Conservation (phyloP, 2,888 invertebrate species). For the Tuta absoluta region DNA sequence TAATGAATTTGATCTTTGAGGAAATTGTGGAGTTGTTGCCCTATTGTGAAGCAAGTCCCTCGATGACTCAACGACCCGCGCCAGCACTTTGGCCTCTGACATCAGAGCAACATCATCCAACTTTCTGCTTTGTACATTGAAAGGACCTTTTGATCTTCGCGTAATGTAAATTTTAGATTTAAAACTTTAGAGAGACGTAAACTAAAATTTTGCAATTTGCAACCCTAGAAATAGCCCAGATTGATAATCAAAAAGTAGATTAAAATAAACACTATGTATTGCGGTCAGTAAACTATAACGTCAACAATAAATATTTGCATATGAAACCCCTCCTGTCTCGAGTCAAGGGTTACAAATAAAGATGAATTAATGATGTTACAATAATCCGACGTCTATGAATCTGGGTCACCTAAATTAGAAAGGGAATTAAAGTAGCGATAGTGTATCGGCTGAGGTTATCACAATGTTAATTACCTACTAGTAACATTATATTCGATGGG, state of each 20-base stretch:
- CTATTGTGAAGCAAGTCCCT: neutral
- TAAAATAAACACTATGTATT: neutral
- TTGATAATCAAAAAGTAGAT: neutral
- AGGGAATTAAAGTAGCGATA: slow-evolving; percentile 63
- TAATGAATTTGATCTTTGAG: neutral
- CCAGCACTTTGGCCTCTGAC: slow-evolving; percentile 16
- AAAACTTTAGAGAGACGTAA: no score
- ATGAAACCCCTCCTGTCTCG: neutral
- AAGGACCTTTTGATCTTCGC: slow-evolving; percentile 7
- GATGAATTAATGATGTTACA: slow-evolving; percentile 9
- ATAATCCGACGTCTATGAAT: slow-evolving; percentile 42
- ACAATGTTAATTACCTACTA: slow-evolving; percentile 51
- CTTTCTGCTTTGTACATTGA: slow-evolving; percentile 1
- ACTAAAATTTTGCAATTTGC: no score
- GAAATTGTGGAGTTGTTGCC: neutral
- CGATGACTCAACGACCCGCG: slow-evolving; percentile 7
- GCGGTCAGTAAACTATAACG: slow-evolving; percentile 8
- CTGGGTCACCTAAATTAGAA: slow-evolving; percentile 69
- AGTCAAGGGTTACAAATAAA: slow-evolving; percentile 20
- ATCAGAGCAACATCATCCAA: neutral
- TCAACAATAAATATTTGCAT: slow-evolving; percentile 17
- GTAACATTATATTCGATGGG: slow-evolving; percentile 39
- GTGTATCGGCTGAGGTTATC: slow-evolving; percentile 58
- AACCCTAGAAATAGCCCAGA: no score
- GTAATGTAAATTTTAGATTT: neutral